phyloP scores from a whole-genome alignment of 2,113 vertebrate genomes.

The Oceanodroma tethys region DNA sequence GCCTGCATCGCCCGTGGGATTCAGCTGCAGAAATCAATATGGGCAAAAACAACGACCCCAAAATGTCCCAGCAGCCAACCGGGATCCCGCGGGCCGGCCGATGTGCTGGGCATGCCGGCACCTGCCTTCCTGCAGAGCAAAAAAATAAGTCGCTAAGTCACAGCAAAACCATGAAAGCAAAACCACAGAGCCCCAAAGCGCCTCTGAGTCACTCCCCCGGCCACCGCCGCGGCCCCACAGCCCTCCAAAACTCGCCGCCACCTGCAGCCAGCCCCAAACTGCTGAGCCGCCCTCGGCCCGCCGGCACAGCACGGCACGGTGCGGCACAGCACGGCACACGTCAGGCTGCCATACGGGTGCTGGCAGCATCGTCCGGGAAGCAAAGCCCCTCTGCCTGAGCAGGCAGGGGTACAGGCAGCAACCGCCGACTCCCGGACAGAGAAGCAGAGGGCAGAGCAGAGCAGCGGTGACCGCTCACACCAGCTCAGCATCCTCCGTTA shows the following conservation, averaged over 20 bases:
- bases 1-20: neutral
- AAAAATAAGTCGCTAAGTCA: constrained; percentile 75
- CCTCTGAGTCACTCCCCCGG: constrained; percentile 74
- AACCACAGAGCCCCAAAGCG: constrained; percentile 79
- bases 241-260: constrained; percentile 67
- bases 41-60: fast-evolving
- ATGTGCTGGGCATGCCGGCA: constrained; percentile 27
- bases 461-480: fast-evolving
- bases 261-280: constrained; percentile 61
- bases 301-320: neutral
- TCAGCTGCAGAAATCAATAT: neutral
- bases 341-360: fast-evolving
- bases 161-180: constrained; percentile 81
- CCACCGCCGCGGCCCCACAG: constrained; percentile 53
- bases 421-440: fast-evolving
- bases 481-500: neutral
- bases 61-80: fast-evolving
- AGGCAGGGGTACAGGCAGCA: neutral
- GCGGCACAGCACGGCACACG: neutral
- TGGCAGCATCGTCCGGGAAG: neutral
- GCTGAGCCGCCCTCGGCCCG: constrained; percentile 1
- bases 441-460: neutral
- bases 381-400: neutral
- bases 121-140: constrained; percentile 73
- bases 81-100: fast-evolving